Base-by-base conservation (phyloP, 23 tunicate species). In the Ascidia mentula region DNA sequence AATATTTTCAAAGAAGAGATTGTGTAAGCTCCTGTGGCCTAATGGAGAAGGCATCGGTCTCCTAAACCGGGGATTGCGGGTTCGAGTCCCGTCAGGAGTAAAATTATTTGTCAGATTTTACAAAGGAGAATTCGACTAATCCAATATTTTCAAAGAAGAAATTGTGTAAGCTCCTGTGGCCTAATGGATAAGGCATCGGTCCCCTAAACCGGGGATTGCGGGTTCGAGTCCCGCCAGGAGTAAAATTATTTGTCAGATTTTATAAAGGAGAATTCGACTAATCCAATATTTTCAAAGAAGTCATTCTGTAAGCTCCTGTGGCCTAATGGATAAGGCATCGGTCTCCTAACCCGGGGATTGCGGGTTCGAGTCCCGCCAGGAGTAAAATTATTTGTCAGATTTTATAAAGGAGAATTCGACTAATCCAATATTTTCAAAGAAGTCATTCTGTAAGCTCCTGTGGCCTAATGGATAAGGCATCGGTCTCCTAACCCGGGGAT, bases 151-250 rank as follows among this genome's bases (percentile, higher is more conserved):
- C 15, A 15, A 15, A 12, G 12, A 42, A 42, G 12, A 42, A 42
- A 9, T 42, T 42, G 12, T 12, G 53, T 9, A 15, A 42, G 53
- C 53, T 42, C 53, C 53, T 42, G 53, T 42, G 53, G 53, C 53
- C 53, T 42, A 42, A 42, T 42, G 53, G 53, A 42, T 42, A 42
- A 42, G 53, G 53, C 53, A 42, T 42, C 53, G 53, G 53, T 42
- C 53, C 15, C 53, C 53, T 42, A 42, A 42, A 42, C 53, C 53
- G 53, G 53, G 53, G 53, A 42, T 42, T 42, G 53, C 53, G 53
- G 53, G 53, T 42, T 42, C 53, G 53, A 42, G 53, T 42, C 53
- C 53, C 53, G 53, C 53, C 53, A 42, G 53, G 53, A 42, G 53
- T 42, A 42, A n/a, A n/a, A n/a, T n/a, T 42, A 9, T 42, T 42